Evolutionary conservation across 2,113 vertebrate species (phyloP).

Genomic region (Clarias gariepinus): DNA sequence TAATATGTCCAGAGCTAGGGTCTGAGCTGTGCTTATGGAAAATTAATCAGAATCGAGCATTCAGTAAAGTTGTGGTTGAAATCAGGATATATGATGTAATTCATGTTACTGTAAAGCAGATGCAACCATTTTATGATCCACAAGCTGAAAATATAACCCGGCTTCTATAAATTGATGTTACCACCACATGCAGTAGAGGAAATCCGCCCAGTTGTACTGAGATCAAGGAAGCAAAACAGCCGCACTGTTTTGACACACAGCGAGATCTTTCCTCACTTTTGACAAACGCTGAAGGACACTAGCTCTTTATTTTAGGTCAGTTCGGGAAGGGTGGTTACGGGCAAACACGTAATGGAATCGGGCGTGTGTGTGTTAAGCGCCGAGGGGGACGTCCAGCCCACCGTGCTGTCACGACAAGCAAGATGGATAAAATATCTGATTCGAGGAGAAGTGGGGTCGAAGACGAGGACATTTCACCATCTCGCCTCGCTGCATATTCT

Average conservation of each 20-base stretch:
- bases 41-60: neutral
- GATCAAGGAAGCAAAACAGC: conserved; percentile 30
- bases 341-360: neutral
- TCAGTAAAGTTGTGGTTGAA: neutral
- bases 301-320: conserved; percentile 6
- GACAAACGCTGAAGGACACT: conserved; percentile 34
- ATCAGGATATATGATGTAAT: neutral
- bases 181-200: neutral
- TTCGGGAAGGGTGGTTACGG: conserved; percentile 1
- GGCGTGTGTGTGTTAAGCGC: conserved; percentile 12
- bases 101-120: neutral
- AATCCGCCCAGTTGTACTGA: conserved; percentile 30
- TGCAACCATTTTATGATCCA: conserved; percentile 21
- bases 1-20: neutral
- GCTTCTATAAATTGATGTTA: conserved; percentile 29
- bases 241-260: conserved; percentile 7
- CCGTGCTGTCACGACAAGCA: conserved; percentile 35
- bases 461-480: neutral
- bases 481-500: neutral
- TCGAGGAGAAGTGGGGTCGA: conserved; percentile 23
- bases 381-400: neutral
- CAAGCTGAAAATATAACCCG: conserved; percentile 30
- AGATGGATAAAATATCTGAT: conserved; percentile 37
- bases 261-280: conserved; percentile 15
- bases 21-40: neutral